Base-by-base conservation (phyloP, 2,797 vertebrate species). In the Microctenopoma steveboyesi region DNA sequence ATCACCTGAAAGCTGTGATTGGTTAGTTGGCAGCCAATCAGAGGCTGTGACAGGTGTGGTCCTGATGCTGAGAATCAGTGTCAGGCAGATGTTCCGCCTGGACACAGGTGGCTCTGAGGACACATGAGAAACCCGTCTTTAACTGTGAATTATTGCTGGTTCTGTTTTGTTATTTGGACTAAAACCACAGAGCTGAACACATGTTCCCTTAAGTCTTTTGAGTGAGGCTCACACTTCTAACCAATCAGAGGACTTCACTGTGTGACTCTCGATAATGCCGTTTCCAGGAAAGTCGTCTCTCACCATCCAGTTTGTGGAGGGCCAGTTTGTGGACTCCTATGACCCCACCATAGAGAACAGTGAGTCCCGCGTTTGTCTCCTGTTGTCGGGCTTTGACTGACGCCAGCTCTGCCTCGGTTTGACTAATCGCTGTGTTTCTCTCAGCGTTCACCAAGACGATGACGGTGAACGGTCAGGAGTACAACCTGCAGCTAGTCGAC, bases 281-380 rank as follows among this genome's bases (percentile, higher is more conserved):
- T 48, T n/a, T 69, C 16, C 73, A 97, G 96, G 95, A 81, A 97
- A 97, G 88, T 97, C 96, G 64, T 97, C 96, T 50, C 89, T 97
- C 93, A 96, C 96, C 14, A 96, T 97, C 89, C 96, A 97, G 88
- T 96, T 97, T 91, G 96, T 97, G 80, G 96, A 97, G 93, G 96
- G 96, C 70, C 96, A 97, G 79, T 97, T 97, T 90, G 95, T 97
- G 73, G 96, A 97, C 88, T 96, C 95, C 0, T 97, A 97, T 8
- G 96, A 97, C 84, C 96, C 96, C 73, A 97, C 96, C 74, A 97
- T 97, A 92, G 96, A 97, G 89, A 97, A 97, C 92, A 97, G 96
- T 97, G 91, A 96, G 96, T 95, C 2, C 7, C 43, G 6, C 43
- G 11, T 3, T 12, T 18, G 42, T 46, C 40, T 10, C 40, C 12